Evolutionary conservation across 2,113 vertebrate species (phyloP).

Genomic region (Sylvietta virens): DNA sequence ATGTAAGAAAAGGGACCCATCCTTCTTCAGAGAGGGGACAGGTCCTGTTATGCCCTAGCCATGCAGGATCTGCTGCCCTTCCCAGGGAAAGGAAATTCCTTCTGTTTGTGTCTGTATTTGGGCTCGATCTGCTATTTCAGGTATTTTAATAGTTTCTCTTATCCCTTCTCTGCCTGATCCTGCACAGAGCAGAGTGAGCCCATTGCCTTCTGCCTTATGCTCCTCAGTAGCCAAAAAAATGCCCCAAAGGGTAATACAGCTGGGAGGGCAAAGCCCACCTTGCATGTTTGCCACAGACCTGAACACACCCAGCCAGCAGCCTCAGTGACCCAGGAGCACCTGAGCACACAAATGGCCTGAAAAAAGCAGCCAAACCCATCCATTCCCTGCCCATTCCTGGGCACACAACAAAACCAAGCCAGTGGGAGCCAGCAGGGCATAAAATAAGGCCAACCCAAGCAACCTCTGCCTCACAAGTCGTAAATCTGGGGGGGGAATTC

Average conservation of each 20-base stretch:
- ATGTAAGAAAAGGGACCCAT: background rate
- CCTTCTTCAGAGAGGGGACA: background rate
- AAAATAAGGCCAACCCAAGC: background rate
- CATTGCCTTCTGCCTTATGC: background rate
- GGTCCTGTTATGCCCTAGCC: background rate
- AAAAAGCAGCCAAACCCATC: background rate
- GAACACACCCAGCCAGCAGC: background rate
- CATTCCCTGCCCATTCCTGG: background rate
- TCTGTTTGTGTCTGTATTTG: background rate
- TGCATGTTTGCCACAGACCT: fast-evolving
- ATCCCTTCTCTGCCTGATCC: background rate
- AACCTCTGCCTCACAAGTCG: background rate
- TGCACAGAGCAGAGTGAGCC: background rate
- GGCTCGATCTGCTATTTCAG: background rate
- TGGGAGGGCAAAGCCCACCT: background rate
- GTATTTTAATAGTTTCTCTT: background rate
- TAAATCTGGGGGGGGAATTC: constrained; percentile 26
- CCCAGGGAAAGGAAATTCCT: background rate
- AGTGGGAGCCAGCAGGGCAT: background rate
- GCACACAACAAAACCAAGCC: background rate
- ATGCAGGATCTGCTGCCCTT: background rate
- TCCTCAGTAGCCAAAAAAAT: background rate
- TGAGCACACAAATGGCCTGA: background rate
- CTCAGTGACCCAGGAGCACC: background rate
- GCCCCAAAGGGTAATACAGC: background rate